A percentile compares a stretch with the other conserved stretches of the same genome.
These are phyloP conservation scores for Portunus trituberculatus DNA, from an alignment of 1,140 invertebrate species.

Conservation along the genomic window DNA sequence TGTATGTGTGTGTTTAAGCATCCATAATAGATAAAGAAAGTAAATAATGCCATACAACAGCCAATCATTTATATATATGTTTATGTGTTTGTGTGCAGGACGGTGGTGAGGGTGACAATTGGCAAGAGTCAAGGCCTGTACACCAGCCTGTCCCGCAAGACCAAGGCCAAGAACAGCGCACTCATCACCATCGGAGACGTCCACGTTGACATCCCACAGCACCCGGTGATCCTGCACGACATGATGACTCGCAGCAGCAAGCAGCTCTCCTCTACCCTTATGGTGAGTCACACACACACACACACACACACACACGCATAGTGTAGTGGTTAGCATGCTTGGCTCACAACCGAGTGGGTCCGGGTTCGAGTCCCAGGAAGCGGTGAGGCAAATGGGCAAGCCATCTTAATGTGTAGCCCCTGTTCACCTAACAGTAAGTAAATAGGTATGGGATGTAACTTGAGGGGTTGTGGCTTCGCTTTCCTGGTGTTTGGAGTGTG, in stretches of 20 bases:
- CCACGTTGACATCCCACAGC: conserved; percentile 96
- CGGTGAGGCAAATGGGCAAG: too few species aligned
- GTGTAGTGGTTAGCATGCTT: too few species aligned
- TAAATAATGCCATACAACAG: too few species aligned
- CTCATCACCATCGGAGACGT: conserved; percentile 93
- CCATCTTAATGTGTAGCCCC: too few species aligned
- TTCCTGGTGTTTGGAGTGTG: too few species aligned
- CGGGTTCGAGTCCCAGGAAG: too few species aligned
- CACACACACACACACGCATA: neutral
- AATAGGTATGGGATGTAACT: too few species aligned
- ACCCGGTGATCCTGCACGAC: conserved; percentile 96
- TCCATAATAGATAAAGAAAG: too few species aligned
- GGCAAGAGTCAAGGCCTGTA: conserved; percentile 95
- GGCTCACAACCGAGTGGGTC: too few species aligned
- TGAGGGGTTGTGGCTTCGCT: too few species aligned
- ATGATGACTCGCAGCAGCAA: conserved; percentile 98
- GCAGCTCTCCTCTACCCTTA: conserved; percentile 94
- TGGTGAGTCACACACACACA: conserved; percentile 81
- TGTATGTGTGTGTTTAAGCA: conserved; percentile 40
- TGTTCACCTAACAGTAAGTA: too few species aligned
- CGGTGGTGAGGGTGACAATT: conserved; percentile 95
- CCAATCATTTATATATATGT: too few species aligned
- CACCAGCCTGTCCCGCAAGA: conserved; percentile 88
- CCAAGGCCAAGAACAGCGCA: conserved; percentile 93
- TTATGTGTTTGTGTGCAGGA: conserved; percentile 82